A percentile compares a stretch with the other conserved stretches of the same genome.
Evolutionary conservation across 1,140 invertebrate species (phyloP).

Genomic region (Meloidogyne hapla): DNA sequence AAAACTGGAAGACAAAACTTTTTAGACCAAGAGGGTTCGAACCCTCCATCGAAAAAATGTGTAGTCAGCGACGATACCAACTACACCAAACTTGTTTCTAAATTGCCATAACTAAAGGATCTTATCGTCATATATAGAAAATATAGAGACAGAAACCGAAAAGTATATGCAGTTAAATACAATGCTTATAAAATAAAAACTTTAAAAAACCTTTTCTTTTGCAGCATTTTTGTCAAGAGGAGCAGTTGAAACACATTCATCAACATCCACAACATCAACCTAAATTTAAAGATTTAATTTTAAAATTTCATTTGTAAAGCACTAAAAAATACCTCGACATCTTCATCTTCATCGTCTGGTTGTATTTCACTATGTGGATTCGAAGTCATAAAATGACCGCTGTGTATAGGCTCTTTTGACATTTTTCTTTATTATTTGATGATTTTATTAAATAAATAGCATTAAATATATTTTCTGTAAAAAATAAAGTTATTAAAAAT

Average conservation of each 20-base stretch:
- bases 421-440: background rate
- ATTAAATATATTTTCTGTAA: too few relatives aligned
- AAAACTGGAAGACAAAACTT: too few relatives aligned
- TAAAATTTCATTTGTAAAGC: too few relatives aligned
- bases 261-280: constrained; percentile 63
- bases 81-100: too few relatives aligned
- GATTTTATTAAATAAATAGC: constrained; percentile 1
- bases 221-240: constrained; percentile 34
- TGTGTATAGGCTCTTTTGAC: constrained; percentile 61
- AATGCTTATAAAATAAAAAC: constrained; percentile 21
- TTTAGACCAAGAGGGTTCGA: too few relatives aligned
- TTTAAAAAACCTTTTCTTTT: constrained; percentile 28
- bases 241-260: constrained; percentile 29
- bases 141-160: too few relatives aligned
- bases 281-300: constrained; percentile 45
- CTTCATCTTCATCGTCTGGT: constrained; percentile 62
- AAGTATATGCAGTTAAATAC: too few relatives aligned
- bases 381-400: constrained; percentile 64
- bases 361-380: constrained; percentile 58
- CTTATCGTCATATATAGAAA: too few relatives aligned
- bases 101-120: too few relatives aligned
- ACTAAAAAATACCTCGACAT: constrained; percentile 49
- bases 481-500: too few relatives aligned
- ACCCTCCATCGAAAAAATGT: too few relatives aligned
- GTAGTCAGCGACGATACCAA: too few relatives aligned